These are phyloP conservation scores for Agrilus mali DNA, from an alignment of 2,888 invertebrate species.

Conservation along the genomic window DNA sequence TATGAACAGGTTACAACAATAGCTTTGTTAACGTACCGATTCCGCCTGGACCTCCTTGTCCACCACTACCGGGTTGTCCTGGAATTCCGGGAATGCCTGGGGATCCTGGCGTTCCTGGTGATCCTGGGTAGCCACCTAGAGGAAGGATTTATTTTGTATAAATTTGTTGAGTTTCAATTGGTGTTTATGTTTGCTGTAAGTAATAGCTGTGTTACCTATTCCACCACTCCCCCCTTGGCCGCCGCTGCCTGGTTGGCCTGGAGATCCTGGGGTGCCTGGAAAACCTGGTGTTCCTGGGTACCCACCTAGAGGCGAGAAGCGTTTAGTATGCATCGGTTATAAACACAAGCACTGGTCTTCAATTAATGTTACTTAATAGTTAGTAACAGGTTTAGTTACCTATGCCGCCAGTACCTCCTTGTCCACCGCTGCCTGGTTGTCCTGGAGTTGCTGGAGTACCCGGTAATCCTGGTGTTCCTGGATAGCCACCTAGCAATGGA, in stretches of 20 bases:
- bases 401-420: conserved; percentile 8
- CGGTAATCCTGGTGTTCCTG: conserved; percentile 59
- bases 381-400: conserved; percentile 1
- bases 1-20: too few relatives aligned
- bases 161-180: too few relatives aligned
- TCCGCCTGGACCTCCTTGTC: conserved; percentile 9
- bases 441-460: conserved; percentile 67
- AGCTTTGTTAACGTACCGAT: too few relatives aligned
- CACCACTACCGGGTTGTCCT: conserved; percentile 11
- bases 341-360: too few relatives aligned
- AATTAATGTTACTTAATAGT: not conserved
- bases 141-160: not conserved
- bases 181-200: too few relatives aligned
- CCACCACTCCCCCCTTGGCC: conserved; percentile 13
- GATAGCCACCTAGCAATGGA: too few relatives aligned
- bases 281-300: conserved; percentile 9
- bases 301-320: conserved; percentile 14
- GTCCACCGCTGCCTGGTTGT: conserved; percentile 22
- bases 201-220: conserved; percentile 6
- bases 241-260: conserved; percentile 11
- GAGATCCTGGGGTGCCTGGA: conserved; percentile 26
- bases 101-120: conserved; percentile 21
- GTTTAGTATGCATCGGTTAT: too few relatives aligned
- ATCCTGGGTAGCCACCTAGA: conserved; percentile 27
- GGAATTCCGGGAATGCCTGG: conserved; percentile 26